Evolutionary conservation across 2,797 vertebrate genomes (phyloP).

Genomic region (Oreonectes daqikongensis): DNA sequence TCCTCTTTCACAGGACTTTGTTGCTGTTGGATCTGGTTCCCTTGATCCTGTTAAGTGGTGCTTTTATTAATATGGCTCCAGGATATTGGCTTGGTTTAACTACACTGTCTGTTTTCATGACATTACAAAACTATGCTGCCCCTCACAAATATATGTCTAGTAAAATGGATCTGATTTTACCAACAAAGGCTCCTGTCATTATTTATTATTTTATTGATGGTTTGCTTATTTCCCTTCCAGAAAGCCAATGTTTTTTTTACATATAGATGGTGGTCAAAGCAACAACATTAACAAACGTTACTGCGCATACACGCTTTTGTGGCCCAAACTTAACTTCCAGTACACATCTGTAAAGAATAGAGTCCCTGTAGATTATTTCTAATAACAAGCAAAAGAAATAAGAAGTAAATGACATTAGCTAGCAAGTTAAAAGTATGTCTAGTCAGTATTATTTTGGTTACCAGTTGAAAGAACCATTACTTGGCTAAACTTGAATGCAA

Average conservation of each 20-base stretch:
- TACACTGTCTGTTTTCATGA: background rate
- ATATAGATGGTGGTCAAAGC: no score
- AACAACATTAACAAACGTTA: no score
- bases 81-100: background rate
- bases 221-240: background rate
- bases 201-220: background rate
- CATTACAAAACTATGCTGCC: background rate
- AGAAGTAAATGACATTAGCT: no score
- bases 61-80: background rate
- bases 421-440: no score
- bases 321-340: no score
- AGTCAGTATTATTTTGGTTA: no score
- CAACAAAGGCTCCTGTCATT: background rate
- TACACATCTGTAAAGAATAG: no score
- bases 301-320: no score
- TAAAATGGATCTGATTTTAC: background rate
- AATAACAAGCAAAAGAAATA: no score
- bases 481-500: no score
- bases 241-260: background rate
- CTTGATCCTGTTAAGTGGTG: slow-evolving; percentile 15
- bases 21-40: slow-evolving; percentile 26
- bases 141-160: background rate
- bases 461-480: no score
- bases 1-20: slow-evolving; percentile 10
- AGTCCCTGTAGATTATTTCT: no score